Evolutionary conservation across 2,797 vertebrate genomes (phyloP).

Genomic region (Pipistrellus kuhlii): DNA sequence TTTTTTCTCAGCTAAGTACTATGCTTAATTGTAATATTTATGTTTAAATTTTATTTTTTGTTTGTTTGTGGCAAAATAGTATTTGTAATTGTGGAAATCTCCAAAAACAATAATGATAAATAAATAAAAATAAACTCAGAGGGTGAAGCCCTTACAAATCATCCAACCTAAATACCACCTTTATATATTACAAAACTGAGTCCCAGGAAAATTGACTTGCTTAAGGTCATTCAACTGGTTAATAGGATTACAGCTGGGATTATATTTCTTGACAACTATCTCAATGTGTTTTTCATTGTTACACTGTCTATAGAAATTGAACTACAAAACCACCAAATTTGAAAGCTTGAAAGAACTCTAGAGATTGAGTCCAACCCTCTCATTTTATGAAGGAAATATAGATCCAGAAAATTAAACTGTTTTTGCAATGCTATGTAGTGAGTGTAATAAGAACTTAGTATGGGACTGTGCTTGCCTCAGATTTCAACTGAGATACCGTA

Average conservation of each 20-base stretch:
- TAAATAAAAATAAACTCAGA: neutral
- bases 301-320: neutral
- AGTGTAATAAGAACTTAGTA: conserved; percentile 36
- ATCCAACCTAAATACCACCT: neutral
- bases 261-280: conserved; percentile 35
- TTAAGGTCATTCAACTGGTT: conserved; percentile 7
- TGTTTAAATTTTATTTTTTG: neutral
- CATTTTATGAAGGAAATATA: conserved; percentile 48
- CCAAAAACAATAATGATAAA: neutral
- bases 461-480: neutral
- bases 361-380: conserved; percentile 50
- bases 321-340: conserved; percentile 55
- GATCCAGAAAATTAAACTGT: conserved; percentile 51
- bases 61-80: neutral
- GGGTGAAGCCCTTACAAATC: neutral
- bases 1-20: neutral
- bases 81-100: neutral
- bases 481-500: conserved; percentile 27
- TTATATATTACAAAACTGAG: neutral
- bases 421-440: conserved; percentile 46
- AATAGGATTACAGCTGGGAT: conserved; percentile 25
- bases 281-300: conserved; percentile 53
- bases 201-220: conserved; percentile 29
- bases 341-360: conserved; percentile 17
- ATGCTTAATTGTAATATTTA: neutral